Evolutionary conservation across 35 echinoderm and acorn worm species (phyloP).

Genomic region (Apostichopus californicus): DNA sequence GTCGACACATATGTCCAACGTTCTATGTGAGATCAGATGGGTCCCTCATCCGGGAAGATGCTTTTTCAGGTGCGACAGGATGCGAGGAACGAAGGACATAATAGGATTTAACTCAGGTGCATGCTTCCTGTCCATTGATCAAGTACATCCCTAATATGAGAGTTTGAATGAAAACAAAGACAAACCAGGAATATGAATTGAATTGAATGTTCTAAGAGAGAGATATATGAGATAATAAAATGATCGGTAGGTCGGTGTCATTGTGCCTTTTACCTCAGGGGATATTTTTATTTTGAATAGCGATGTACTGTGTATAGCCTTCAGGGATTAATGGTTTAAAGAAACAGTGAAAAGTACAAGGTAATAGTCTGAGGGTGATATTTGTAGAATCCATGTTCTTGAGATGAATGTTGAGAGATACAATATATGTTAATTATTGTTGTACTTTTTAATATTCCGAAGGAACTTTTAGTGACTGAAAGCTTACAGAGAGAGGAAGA

Average conservation of each 20-base stretch:
- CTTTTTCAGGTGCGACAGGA: not conserved
- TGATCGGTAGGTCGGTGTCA: not conserved
- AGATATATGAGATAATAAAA: not conserved
- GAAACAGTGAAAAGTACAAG: too few species aligned
- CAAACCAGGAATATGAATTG: not conserved
- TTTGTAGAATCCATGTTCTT: too few species aligned
- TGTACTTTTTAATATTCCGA: too few species aligned
- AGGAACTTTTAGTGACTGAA: too few species aligned
- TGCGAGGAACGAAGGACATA: not conserved
- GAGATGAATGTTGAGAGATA: too few species aligned
- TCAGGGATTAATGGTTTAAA: too few species aligned
- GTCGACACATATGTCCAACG: too few species aligned
- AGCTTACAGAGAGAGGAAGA: too few species aligned
- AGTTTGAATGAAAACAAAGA: not conserved
- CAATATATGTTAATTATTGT: too few species aligned
- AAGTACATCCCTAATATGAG: not conserved
- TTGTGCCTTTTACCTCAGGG: not conserved
- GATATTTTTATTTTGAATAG: not conserved
- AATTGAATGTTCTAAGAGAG: not conserved
- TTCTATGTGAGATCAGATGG: too few species aligned
- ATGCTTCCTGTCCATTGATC: not conserved
- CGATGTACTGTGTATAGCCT: too few species aligned
- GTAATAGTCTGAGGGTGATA: too few species aligned
- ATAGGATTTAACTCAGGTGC: not conserved
- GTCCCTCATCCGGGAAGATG: not conserved